Conservation (phyloP, 1,140 invertebrate genomes). For the Paraescarpia echinospica region DNA sequence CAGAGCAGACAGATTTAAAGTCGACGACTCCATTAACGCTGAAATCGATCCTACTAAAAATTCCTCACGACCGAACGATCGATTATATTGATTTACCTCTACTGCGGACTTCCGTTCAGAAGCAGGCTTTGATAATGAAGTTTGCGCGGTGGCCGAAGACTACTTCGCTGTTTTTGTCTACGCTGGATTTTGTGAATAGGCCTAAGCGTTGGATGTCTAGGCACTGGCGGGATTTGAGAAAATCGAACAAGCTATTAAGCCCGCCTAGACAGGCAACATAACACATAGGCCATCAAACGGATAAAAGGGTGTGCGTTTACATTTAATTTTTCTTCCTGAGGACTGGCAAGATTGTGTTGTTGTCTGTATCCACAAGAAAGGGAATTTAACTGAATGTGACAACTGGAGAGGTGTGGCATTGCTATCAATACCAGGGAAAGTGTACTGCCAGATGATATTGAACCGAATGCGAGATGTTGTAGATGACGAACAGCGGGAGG, state of each 20-base stretch:
- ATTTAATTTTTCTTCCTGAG: too few relatives aligned
- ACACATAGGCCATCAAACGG: not conserved
- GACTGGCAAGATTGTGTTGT: too few relatives aligned
- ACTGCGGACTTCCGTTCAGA: not conserved
- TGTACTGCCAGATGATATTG: too few relatives aligned
- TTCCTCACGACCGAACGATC: not conserved
- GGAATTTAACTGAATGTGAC: too few relatives aligned
- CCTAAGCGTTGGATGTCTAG: not conserved
- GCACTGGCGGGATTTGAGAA: not conserved
- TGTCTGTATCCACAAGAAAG: too few relatives aligned
- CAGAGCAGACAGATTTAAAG: not conserved
- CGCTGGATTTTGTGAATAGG: too few relatives aligned
- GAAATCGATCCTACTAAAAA: not conserved
- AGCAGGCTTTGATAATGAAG: not conserved
- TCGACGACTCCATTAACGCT: not conserved
- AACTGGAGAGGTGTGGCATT: too few relatives aligned
- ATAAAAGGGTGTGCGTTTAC: too few relatives aligned
- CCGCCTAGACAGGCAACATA: not conserved
- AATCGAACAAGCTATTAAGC: not conserved
- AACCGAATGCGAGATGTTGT: too few relatives aligned
- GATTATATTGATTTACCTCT: not conserved
- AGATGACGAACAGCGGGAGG: too few relatives aligned
- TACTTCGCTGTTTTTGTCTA: not conserved
- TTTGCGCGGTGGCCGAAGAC: not conserved
- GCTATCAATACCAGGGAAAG: too few relatives aligned